These are phyloP conservation scores for Oryctolagus cuniculus DNA, from an alignment of 2,113 vertebrate species.

Conservation along the genomic window DNA sequence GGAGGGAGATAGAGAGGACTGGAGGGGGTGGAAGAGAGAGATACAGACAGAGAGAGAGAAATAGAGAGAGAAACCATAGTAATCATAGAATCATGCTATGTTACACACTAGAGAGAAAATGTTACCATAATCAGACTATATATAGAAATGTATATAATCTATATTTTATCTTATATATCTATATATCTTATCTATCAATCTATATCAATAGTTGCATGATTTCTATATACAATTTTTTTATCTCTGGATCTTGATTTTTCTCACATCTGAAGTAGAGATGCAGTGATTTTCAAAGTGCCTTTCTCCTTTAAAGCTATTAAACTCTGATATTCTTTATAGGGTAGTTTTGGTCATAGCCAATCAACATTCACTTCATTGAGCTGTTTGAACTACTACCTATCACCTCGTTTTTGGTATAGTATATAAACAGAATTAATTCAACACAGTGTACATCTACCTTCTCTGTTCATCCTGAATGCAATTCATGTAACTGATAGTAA, in stretches of 20 bases:
- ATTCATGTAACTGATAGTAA: background rate
- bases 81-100: background rate
- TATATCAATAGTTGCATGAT: background rate
- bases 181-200: background rate
- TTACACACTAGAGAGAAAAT: background rate
- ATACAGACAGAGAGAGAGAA: background rate
- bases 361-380: background rate
- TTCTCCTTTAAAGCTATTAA: background rate
- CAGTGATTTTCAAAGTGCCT: background rate
- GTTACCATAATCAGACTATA: background rate
- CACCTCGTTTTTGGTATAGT: background rate
- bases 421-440: background rate
- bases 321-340: background rate
- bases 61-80: background rate
- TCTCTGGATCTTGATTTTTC: background rate
- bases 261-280: constrained; percentile 5
- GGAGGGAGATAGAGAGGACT: too few species aligned
- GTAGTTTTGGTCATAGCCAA: background rate
- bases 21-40: too few species aligned
- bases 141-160: background rate
- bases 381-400: background rate
- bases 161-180: background rate
- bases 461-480: background rate
- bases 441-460: background rate
- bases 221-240: background rate